These are phyloP conservation scores for Apodemus agrarius DNA, from an alignment of 2,797 vertebrate species.

Conservation along the genomic window DNA sequence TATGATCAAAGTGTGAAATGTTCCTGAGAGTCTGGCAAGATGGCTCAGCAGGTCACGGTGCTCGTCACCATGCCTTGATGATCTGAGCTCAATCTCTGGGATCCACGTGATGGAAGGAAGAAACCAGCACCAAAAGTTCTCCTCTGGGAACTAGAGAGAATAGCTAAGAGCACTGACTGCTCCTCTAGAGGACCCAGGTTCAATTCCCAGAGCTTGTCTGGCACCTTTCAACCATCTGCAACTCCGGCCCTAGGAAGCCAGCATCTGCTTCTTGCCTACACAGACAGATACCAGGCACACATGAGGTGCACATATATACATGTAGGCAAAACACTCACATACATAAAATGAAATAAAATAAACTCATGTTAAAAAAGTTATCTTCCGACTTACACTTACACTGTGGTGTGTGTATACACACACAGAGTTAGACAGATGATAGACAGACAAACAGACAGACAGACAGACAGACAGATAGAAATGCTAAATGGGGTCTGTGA, in stretches of 20 bases:
- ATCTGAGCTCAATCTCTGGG: background rate
- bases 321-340: background rate
- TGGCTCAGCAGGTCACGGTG: background rate
- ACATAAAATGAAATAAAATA: background rate
- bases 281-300: background rate
- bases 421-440: background rate
- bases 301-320: no score
- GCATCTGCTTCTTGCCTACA: background rate
- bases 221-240: background rate
- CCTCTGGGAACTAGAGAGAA: background rate
- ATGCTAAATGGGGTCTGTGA: background rate
- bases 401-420: no score
- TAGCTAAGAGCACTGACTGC: background rate
- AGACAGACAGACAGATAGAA: background rate
- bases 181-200: background rate
- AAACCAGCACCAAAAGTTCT: background rate
- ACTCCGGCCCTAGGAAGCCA: background rate
- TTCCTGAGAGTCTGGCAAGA: background rate
- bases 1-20: conserved; percentile 1
- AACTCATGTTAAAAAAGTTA: background rate
- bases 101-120: background rate
- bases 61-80: no score
- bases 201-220: background rate
- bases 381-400: background rate
- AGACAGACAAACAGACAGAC: no score